These are phyloP conservation scores for Carassius auratus DNA, from an alignment of 2,113 vertebrate genomes.

Conservation along the genomic window DNA sequence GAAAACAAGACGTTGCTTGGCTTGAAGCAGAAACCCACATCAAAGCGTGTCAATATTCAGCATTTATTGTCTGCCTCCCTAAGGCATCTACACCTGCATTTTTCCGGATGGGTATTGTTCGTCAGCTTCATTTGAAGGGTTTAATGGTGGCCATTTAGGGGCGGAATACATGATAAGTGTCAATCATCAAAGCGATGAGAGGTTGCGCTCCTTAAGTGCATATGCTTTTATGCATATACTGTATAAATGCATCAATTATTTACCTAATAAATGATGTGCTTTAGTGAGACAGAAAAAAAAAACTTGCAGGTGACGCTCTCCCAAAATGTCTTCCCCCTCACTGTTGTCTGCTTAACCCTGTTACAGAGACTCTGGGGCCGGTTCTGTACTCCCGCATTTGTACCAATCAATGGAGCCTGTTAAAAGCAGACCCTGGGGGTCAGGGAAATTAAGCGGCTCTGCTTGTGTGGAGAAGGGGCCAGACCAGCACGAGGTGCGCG, in stretches of 20 bases:
- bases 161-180: constrained; percentile 67
- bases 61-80: constrained; percentile 35
- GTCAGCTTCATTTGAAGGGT: constrained; percentile 61
- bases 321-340: constrained; percentile 61
- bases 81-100: constrained; percentile 60
- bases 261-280: constrained; percentile 75
- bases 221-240: constrained; percentile 38
- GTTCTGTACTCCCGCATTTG: constrained; percentile 70
- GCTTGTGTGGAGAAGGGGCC: constrained; percentile 68
- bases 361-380: constrained; percentile 67
- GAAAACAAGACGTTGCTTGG: constrained; percentile 38
- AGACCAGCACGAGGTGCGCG: constrained; percentile 53
- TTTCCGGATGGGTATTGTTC: constrained; percentile 63
- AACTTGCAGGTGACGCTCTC: constrained; percentile 53
- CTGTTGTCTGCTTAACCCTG: constrained; percentile 74
- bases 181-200: constrained; percentile 64
- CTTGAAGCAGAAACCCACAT: constrained; percentile 19
- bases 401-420: constrained; percentile 79
- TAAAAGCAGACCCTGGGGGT: constrained; percentile 75
- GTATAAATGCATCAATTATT: constrained; percentile 66
- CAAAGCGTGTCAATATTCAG: constrained; percentile 32
- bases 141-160: constrained; percentile 67
- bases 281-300: constrained; percentile 60
- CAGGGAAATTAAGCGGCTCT: constrained; percentile 75
- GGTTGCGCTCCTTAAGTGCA: constrained; percentile 62